Evolutionary conservation across 2,797 vertebrate genomes (phyloP).

Genomic region (Syndactyla subalaris): DNA sequence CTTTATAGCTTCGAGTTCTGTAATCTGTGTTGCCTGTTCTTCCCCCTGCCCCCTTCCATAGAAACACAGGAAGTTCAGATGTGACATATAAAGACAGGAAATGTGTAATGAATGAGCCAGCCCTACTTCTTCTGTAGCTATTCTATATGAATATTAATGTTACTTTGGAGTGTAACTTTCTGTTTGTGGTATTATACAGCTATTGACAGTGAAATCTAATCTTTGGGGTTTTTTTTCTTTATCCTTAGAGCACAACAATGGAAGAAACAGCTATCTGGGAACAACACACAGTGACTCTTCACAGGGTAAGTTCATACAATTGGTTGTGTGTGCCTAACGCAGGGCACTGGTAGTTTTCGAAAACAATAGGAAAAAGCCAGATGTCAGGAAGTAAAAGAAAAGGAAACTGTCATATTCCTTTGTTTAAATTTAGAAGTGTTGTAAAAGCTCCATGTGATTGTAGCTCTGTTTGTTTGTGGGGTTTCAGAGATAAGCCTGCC

Average conservation of each 20-base stretch:
- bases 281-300: conserved; percentile 98
- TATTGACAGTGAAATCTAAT: neutral
- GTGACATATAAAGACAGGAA: conserved; percentile 41
- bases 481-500: conserved; percentile 11
- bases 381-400: conserved; percentile 79
- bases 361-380: conserved; percentile 80
- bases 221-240: conserved; percentile 22
- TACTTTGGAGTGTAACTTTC: neutral
- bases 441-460: conserved; percentile 57
- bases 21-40: neutral
- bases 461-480: neutral
- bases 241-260: conserved; percentile 92
- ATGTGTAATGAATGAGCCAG: neutral
- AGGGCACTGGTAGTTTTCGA: conserved; percentile 69
- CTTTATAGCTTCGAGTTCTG: neutral
- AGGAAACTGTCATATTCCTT: conserved; percentile 70
- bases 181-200: neutral
- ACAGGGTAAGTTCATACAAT: conserved; percentile 88
- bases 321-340: conserved; percentile 67
- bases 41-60: neutral
- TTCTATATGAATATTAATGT: neutral
- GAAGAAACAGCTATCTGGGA: conserved; percentile 99
- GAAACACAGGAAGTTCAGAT: conserved; percentile 56
- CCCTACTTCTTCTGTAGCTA: neutral
- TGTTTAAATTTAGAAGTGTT: conserved; percentile 73